Percentiles rank a stretch among this genome's conserved stretches.
Evolutionary conservation across 2,888 invertebrate species (phyloP).

Genomic region (Tinea pellionella): DNA sequence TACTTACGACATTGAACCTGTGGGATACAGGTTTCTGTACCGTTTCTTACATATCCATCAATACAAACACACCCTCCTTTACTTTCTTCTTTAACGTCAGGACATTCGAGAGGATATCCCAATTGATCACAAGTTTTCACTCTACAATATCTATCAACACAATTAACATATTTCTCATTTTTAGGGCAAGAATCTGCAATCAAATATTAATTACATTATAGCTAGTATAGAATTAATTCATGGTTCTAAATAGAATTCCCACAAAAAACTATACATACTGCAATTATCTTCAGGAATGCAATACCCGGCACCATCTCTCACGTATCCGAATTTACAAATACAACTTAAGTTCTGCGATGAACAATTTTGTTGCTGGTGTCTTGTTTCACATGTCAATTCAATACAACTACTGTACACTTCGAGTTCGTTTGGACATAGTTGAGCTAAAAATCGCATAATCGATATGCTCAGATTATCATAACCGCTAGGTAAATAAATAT

Average conservation of each 20-base stretch:
- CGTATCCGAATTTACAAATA: conserved; percentile 1
- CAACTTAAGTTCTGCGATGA: background rate
- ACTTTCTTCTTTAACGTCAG: background rate
- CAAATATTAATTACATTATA: no score
- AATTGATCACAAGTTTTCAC: background rate
- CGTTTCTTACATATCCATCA: conserved; percentile 13
- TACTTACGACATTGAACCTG: conserved; percentile 17
- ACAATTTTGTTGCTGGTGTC: background rate
- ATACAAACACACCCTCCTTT: conserved; percentile 6
- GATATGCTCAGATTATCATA: no score
- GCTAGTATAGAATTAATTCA: no score
- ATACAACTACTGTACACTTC: background rate
- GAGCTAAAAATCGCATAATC: background rate
- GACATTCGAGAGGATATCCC: conserved; percentile 1
- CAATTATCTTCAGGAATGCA: background rate
- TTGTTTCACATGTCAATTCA: conserved; percentile 1
- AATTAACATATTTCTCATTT: background rate
- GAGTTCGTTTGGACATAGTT: background rate
- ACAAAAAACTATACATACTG: background rate
- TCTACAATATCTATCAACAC: background rate
- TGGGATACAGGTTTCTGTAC: conserved; percentile 12
- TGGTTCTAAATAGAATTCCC: no score
- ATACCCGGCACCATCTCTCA: background rate
- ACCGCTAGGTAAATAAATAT: no score
- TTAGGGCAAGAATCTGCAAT: background rate